Conservation (phyloP, 64 coral and sea anemone species). For the Stichodactyla helianthus region DNA sequence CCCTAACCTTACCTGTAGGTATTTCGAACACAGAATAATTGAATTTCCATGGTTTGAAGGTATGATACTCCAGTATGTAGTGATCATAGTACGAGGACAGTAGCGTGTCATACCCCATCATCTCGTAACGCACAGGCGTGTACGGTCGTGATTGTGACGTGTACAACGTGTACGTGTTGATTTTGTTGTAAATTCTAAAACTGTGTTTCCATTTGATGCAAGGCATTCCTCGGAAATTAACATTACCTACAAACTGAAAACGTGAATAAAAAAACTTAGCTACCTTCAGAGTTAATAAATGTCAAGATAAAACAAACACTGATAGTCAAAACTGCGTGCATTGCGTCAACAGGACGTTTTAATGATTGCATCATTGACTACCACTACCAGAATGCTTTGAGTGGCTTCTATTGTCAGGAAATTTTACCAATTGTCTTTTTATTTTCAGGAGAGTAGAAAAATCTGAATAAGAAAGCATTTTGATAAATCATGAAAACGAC, state of each 20-base stretch:
- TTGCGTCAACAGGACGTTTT: no score
- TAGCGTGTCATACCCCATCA: conserved; percentile 96
- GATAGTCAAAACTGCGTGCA: no score
- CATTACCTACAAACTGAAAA: conserved; percentile 59
- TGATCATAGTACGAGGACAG: conserved; percentile 97
- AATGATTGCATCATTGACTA: no score
- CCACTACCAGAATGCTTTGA: no score
- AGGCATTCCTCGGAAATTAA: conserved; percentile 44
- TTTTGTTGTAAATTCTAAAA: conserved; percentile 87
- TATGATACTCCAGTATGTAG: conserved; percentile 89
- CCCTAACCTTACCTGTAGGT: conserved; percentile 60
- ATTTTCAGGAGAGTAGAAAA: no score
- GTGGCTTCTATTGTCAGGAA: no score
- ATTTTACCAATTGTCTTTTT: no score
- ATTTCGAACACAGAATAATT: conserved; percentile 68
- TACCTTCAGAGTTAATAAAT: not conserved
- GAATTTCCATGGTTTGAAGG: conserved; percentile 72
- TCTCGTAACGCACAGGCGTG: conserved; percentile 88
- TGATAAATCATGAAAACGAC: no score
- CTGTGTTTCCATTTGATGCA: conserved; percentile 86
- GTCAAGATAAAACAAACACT: not conserved
- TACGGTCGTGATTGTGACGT: conserved; percentile 52
- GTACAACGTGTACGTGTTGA: conserved; percentile 88
- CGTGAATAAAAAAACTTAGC: not conserved
- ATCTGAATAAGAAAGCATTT: no score